A percentile compares a stretch with the other conserved stretches of the same genome.
These are phyloP conservation scores for Saguinus imperator DNA, from an alignment of 2,113 vertebrate genomes.

Conservation along the genomic window DNA sequence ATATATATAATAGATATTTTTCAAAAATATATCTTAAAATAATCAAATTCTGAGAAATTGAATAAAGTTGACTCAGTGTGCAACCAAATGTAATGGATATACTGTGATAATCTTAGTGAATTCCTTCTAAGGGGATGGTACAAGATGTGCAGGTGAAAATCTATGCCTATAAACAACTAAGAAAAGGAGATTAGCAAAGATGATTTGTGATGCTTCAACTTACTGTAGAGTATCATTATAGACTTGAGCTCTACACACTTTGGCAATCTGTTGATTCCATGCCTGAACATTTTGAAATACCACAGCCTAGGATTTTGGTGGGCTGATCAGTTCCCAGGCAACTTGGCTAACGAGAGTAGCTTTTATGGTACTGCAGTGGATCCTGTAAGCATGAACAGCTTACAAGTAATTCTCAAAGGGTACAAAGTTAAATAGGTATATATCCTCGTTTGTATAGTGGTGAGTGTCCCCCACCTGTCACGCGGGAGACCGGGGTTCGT, in stretches of 20 bases:
- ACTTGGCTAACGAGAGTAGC: neutral
- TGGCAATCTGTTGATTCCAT: neutral
- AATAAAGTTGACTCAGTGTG: neutral
- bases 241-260: neutral
- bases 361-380: neutral
- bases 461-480: too few relatives aligned
- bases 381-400: neutral
- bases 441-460: too few relatives aligned
- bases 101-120: conserved; percentile 5
- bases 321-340: neutral
- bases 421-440: neutral
- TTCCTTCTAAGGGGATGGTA: neutral
- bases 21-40: neutral
- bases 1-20: neutral
- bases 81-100: neutral
- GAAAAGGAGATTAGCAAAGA: neutral
- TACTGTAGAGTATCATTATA: neutral
- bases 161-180: neutral
- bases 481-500: too few relatives aligned
- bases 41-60: conserved; percentile 10
- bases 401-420: neutral
- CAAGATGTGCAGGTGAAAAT: neutral
- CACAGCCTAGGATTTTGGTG: neutral
- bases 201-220: neutral
- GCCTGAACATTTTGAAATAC: neutral